Evolutionary conservation across 2,888 invertebrate species (phyloP).

Genomic region (Tiliacea aurago): DNA sequence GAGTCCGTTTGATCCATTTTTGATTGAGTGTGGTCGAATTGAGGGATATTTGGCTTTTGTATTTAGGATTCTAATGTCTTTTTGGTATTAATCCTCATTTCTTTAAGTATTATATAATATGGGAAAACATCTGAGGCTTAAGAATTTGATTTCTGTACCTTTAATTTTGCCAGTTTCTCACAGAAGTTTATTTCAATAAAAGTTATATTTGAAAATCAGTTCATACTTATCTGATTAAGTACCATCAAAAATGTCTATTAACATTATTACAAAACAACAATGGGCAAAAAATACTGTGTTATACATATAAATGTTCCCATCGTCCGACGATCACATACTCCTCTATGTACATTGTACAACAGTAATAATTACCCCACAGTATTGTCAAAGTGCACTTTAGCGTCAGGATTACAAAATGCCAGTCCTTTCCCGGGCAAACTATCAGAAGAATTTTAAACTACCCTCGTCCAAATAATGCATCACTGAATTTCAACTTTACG

Average conservation of each 20-base stretch:
- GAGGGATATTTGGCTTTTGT: constrained; percentile 22
- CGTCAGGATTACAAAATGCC: constrained; percentile 85
- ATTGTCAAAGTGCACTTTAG: constrained; percentile 85
- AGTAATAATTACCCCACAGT: constrained; percentile 73
- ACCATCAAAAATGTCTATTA: background rate
- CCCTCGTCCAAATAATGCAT: constrained; percentile 19
- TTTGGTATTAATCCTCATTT: background rate
- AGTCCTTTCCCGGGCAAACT: constrained; percentile 76
- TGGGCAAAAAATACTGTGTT: background rate
- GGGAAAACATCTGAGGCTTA: background rate
- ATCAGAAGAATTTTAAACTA: constrained; percentile 67
- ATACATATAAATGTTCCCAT: constrained; percentile 16
- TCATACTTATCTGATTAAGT: background rate
- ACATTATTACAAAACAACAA: background rate
- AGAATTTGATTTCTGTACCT: background rate
- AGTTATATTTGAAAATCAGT: background rate
- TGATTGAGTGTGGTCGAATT: constrained; percentile 44
- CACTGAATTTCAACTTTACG: constrained; percentile 54
- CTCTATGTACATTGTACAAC: constrained; percentile 21
- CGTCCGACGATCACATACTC: constrained; percentile 18
- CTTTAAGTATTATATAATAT: background rate
- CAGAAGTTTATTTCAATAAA: background rate
- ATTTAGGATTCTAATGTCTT: constrained; percentile 17
- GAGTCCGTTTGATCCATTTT: constrained; percentile 57
- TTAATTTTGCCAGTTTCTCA: background rate